Base-by-base conservation (phyloP, 2,113 vertebrate genomes). In the Gymnorhina tibicen region DNA sequence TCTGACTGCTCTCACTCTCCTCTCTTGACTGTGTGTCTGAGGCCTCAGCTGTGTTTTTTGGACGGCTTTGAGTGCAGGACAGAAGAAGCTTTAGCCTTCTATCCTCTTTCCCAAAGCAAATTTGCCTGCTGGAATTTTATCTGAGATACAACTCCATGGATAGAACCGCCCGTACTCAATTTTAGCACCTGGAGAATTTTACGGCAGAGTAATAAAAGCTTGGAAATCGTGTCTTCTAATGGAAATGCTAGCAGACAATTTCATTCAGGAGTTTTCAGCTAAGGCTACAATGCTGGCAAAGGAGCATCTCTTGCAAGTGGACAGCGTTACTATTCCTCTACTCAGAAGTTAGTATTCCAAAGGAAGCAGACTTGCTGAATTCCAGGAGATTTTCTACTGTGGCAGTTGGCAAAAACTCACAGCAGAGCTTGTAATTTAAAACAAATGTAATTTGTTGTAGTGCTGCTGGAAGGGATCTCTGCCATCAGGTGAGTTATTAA, bases 401-500 rank as follows among this genome's bases (percentile, higher is more conserved):
- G 47, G 35, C 20, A 89, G 56, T 2, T 92, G 89, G 84, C 73
- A 91, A 53, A 85, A 85, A 13, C 72, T 74, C 47, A n/a, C 52
- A 62, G 8, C 7, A 78, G 76, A 81, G 64, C 76, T 81, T 37
- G 13, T 69, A 59, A 78, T 82, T 95, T 60, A 53, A 78, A 77
- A 56, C 84, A 74, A 88, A 85, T 32, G 60, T 24, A 78, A 85
- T 95, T 91, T 81, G 72, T 33, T 67, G 73, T 59, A 67, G 80
- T 42, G 62, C 64, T 87, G 91, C 89, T 95, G 69, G 76, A 89
- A 94, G 79, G 87, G 68, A 91, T 53, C 82, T 77, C 60, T 72
- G 80, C 76, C 84, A 81, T 66, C 60, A 78, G 68, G 76, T 76
- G 69, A 66, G 76, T 72, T 55, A 70, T 81, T 86, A 86, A 89